A percentile compares a stretch with the other conserved stretches of the same genome.
Conservation (phyloP, 1,140 invertebrate genomes). For the Drosophila orosa region DNA sequence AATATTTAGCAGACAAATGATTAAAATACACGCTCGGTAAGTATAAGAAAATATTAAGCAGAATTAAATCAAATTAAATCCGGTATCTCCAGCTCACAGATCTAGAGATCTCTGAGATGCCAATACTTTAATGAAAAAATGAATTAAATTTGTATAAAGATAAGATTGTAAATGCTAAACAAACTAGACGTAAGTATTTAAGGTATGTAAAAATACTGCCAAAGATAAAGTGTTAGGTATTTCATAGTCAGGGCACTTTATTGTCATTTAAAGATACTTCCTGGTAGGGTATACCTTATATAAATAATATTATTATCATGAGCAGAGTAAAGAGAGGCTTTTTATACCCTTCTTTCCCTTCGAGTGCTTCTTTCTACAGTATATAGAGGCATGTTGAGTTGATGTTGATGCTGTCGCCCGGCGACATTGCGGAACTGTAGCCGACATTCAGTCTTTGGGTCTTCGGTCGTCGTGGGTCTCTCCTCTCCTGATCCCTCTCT, state of each 20-base stretch:
- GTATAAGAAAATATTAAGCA: background rate
- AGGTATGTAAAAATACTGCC: no score
- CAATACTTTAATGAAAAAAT: background rate
- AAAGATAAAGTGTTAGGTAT: background rate
- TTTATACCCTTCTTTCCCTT: conserved; percentile 83
- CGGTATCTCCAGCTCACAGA: background rate
- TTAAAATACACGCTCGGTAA: background rate
- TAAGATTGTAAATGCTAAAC: background rate
- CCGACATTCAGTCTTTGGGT: conserved; percentile 65
- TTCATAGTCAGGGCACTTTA: background rate
- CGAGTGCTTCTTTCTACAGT: conserved; percentile 35
- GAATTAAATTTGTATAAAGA: background rate
- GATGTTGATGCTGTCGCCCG: conserved; percentile 71
- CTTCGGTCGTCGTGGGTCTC: conserved; percentile 58
- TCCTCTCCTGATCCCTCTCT: conserved; percentile 10
- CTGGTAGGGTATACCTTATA: background rate
- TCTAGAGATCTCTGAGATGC: background rate
- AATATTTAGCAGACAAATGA: no score
- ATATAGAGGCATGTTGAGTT: conserved; percentile 51
- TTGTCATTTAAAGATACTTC: background rate
- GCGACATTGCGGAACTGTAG: conserved; percentile 81
- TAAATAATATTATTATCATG: conserved; percentile 47
- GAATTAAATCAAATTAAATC: background rate
- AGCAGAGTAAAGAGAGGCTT: conserved; percentile 28
- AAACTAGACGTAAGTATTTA: no score